Conservation (phyloP, 2,888 invertebrate species). For the Calliphora vomitoria region DNA sequence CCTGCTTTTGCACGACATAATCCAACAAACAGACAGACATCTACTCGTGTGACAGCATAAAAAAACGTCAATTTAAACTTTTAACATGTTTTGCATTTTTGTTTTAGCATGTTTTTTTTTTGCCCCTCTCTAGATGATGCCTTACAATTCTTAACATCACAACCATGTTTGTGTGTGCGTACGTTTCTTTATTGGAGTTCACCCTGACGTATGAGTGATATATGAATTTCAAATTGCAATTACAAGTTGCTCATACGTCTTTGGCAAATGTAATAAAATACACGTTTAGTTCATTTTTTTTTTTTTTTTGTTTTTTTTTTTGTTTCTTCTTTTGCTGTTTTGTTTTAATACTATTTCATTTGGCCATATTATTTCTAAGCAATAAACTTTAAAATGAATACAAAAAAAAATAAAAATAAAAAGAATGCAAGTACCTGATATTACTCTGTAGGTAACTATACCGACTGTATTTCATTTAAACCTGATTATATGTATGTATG, state of each 20-base stretch:
- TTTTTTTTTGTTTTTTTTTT: not conserved
- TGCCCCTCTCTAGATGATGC: not conserved
- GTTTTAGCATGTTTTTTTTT: not conserved
- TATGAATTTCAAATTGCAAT: slow-evolving; percentile 49
- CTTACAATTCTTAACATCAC: not conserved
- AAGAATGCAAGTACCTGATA: slow-evolving; percentile 14
- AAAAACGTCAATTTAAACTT: slow-evolving; percentile 19
- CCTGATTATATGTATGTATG: not conserved
- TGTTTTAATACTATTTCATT: not conserved
- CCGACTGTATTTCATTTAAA: not conserved
- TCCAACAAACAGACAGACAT: not conserved
- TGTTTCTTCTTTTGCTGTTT: not conserved
- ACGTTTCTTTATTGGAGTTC: not conserved
- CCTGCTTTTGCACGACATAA: not conserved
- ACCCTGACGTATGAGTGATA: slow-evolving; percentile 57
- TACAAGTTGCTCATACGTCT: slow-evolving; percentile 55
- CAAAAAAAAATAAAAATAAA: not conserved
- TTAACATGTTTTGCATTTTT: slow-evolving; percentile 1
- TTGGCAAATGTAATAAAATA: slow-evolving; percentile 1
- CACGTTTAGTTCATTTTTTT: not conserved
- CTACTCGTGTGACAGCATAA: not conserved
- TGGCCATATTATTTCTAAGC: slow-evolving; percentile 9
- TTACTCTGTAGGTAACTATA: not conserved
- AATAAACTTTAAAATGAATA: slow-evolving; percentile 15
- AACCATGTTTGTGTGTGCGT: not conserved